Conservation (phyloP, 2,113 vertebrate species). For the Notothenia coriiceps region DNA sequence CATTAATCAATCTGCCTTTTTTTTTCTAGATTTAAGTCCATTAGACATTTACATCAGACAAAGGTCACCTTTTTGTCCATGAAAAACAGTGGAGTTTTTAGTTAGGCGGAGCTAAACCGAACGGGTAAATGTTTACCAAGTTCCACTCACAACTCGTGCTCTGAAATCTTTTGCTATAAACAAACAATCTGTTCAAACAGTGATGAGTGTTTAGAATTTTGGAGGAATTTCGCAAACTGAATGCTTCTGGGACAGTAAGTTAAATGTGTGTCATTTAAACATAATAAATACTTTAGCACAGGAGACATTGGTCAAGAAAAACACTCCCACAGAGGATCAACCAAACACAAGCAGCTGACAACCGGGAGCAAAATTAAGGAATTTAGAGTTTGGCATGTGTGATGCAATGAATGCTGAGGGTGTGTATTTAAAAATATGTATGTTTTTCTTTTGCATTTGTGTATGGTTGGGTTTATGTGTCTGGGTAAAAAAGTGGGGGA, state of each 20-base stretch:
- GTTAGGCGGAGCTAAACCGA: conserved; percentile 38
- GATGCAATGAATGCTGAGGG: not conserved
- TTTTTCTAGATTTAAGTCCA: not conserved
- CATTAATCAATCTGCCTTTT: conserved; percentile 5
- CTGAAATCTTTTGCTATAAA: conserved; percentile 12
- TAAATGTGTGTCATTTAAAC: not conserved
- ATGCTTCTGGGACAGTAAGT: not conserved
- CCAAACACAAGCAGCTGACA: not conserved
- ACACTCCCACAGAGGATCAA: not conserved
- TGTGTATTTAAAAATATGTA: conserved; percentile 1
- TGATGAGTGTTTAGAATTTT: not conserved
- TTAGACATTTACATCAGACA: conserved; percentile 12
- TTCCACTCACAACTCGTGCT: conserved; percentile 20
- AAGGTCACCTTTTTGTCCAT: conserved; percentile 27
- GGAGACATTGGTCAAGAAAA: not conserved
- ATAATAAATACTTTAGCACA: not conserved
- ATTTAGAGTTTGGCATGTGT: conserved; percentile 11
- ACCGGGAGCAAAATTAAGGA: not conserved
- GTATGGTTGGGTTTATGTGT: conserved; percentile 4
- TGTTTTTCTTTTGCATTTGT: not conserved
- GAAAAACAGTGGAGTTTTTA: not conserved
- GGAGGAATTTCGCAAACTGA: not conserved
- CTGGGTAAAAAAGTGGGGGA: not conserved
- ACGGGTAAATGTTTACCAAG: conserved; percentile 58
- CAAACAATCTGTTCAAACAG: conserved; percentile 6